phyloP scores from a whole-genome alignment of 1,140 invertebrate species.

The Callitettix versicolor region DNA sequence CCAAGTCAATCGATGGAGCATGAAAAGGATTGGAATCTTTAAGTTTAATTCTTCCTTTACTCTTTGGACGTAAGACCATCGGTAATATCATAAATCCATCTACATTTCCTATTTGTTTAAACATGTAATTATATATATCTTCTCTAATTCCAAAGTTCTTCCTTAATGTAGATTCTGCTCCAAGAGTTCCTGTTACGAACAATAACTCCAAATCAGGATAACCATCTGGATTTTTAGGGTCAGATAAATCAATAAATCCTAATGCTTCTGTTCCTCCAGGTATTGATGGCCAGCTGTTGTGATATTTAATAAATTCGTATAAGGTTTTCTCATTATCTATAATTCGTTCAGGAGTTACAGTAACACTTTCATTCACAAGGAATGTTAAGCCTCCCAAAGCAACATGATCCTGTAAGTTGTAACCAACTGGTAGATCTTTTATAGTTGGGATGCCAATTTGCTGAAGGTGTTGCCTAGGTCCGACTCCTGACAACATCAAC shows the following conservation, averaged over 20 bases:
- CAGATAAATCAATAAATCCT: constrained; percentile 59
- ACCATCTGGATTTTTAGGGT: constrained; percentile 45
- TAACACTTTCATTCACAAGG: constrained; percentile 41
- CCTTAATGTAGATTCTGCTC: constrained; percentile 38
- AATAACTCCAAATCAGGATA: constrained; percentile 68
- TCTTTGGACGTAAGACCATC: constrained; percentile 62
- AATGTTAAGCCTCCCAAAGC: constrained; percentile 57
- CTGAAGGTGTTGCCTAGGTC: constrained; percentile 54
- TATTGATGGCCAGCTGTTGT: constrained; percentile 57
- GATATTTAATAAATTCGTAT: constrained; percentile 38
- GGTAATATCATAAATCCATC: constrained; percentile 53
- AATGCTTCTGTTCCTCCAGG: constrained; percentile 73
- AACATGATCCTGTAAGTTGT: constrained; percentile 70
- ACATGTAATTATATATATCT: constrained; percentile 41
- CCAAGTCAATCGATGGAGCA: constrained; percentile 72
- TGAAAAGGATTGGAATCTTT: constrained; percentile 54
- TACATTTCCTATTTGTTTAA: constrained; percentile 36
- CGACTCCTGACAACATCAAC: constrained; percentile 72
- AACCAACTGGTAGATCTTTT: constrained; percentile 62
- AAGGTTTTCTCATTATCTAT: constrained; percentile 27
- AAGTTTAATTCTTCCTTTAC: constrained; percentile 56
- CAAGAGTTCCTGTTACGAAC: constrained; percentile 44
- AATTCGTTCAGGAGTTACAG: constrained; percentile 21
- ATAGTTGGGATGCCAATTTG: constrained; percentile 46
- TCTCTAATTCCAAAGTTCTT: constrained; percentile 46